These are phyloP conservation scores for Acanthosepion pharaonis DNA, from an alignment of 2,888 invertebrate species.

Conservation along the genomic window DNA sequence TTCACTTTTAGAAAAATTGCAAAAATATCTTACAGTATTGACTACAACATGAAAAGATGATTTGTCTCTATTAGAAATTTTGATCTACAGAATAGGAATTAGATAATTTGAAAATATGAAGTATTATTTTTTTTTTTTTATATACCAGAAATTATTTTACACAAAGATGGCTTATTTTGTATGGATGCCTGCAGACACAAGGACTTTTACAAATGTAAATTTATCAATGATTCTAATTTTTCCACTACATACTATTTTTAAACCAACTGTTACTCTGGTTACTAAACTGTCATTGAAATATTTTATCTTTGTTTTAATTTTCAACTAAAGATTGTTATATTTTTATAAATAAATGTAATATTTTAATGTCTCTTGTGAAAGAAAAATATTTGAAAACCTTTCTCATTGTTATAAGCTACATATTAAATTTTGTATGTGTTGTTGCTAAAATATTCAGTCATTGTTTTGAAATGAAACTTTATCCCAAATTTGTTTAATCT, in stretches of 20 bases:
- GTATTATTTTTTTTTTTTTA: too few relatives aligned
- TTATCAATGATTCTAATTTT: background rate
- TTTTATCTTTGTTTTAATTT: background rate
- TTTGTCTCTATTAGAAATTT: too few relatives aligned
- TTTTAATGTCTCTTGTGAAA: too few relatives aligned
- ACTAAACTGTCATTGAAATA: background rate
- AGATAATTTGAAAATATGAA: too few relatives aligned
- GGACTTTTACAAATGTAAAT: background rate
- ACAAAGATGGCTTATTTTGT: background rate
- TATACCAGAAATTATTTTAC: background rate
- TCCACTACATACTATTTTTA: background rate
- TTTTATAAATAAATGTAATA: background rate
- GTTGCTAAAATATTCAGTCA: too few relatives aligned
- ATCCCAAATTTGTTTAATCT: too few relatives aligned
- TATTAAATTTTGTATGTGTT: background rate
- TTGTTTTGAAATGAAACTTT: background rate
- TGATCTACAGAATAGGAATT: too few relatives aligned
- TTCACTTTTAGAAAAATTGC: too few relatives aligned
- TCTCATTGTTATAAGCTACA: background rate
- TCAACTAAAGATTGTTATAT: background rate
- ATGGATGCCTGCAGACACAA: background rate
- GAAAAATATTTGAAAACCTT: background rate
- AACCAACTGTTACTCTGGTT: background rate
- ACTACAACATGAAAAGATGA: too few relatives aligned
- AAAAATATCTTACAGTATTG: too few relatives aligned